Percentiles rank a stretch among this genome's conserved stretches.
These are phyloP conservation scores for Zeuzera pyrina DNA, from an alignment of 2,888 invertebrate genomes.

Conservation along the genomic window DNA sequence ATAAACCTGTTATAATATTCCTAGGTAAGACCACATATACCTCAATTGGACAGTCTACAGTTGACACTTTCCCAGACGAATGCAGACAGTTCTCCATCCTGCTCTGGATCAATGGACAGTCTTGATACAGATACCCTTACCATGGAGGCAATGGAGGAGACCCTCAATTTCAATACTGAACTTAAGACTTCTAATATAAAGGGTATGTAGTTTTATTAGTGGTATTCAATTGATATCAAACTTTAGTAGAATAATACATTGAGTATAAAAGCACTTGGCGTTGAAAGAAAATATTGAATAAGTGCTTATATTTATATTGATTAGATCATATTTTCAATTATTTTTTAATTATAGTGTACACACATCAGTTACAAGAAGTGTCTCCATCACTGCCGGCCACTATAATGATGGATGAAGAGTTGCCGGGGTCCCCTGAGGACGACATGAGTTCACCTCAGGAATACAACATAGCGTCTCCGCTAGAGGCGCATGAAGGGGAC, in stretches of 20 bases:
- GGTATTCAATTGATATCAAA: background rate
- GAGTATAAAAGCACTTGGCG: too few species aligned
- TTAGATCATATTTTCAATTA: background rate
- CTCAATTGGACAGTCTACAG: constrained; percentile 76
- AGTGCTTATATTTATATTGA: too few species aligned
- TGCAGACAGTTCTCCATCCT: constrained; percentile 58
- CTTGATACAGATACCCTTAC: constrained; percentile 56
- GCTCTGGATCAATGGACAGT: constrained; percentile 61
- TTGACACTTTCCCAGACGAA: constrained; percentile 50
- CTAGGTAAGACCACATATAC: constrained; percentile 78
- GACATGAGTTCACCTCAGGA: constrained; percentile 53
- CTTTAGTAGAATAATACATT: too few species aligned
- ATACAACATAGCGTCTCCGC: constrained; percentile 32
- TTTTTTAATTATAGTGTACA: constrained; percentile 40
- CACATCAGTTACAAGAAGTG: constrained; percentile 61
- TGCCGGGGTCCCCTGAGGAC: constrained; percentile 42
- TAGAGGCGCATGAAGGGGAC: constrained; percentile 24
- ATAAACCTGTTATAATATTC: too few species aligned
- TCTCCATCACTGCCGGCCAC: constrained; percentile 65
- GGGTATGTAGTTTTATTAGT: constrained; percentile 28
- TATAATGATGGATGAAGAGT: constrained; percentile 68
- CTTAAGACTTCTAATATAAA: constrained; percentile 58
- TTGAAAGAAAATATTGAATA: too few species aligned
- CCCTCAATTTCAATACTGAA: constrained; percentile 51
- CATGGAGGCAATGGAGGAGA: constrained; percentile 62